Conservation (phyloP, 2,113 vertebrate species). For the Eurypyga helias region DNA sequence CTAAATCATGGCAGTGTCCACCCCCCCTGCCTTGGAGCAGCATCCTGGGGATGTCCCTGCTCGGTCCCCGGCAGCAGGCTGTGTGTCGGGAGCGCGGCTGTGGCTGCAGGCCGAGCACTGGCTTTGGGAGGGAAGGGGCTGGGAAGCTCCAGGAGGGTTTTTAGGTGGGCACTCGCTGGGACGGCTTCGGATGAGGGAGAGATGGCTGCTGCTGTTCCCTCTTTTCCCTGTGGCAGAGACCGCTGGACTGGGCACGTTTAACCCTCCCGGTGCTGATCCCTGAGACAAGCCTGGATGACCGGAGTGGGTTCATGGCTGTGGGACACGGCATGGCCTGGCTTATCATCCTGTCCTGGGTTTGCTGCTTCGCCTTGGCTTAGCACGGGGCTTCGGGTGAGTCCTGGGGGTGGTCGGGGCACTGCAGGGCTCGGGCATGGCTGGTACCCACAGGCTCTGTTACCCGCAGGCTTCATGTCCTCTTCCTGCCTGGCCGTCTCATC, state of each 20-base stretch:
- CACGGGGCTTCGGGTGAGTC: background rate
- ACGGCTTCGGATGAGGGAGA: background rate
- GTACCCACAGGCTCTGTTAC: background rate
- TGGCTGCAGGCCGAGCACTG: accelerated
- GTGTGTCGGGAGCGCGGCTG: background rate
- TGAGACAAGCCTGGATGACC: background rate
- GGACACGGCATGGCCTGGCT: background rate
- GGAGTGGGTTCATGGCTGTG: background rate
- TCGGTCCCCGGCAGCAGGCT: background rate
- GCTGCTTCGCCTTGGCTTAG: background rate
- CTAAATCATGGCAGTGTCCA: background rate
- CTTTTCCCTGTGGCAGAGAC: background rate
- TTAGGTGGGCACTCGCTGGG: background rate
- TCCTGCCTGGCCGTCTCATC: background rate
- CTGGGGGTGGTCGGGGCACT: background rate
- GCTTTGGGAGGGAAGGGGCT: background rate
- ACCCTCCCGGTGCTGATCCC: background rate
- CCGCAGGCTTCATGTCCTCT: background rate
- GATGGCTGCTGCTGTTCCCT: background rate
- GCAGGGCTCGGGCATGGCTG: background rate
- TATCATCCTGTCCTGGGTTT: accelerated
- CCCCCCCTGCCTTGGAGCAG: background rate
- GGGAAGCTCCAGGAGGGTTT: background rate
- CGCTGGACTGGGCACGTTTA: background rate
- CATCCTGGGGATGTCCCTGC: background rate